Conservation (phyloP, 2,113 vertebrate genomes). For the Ranitomeya imitator region DNA sequence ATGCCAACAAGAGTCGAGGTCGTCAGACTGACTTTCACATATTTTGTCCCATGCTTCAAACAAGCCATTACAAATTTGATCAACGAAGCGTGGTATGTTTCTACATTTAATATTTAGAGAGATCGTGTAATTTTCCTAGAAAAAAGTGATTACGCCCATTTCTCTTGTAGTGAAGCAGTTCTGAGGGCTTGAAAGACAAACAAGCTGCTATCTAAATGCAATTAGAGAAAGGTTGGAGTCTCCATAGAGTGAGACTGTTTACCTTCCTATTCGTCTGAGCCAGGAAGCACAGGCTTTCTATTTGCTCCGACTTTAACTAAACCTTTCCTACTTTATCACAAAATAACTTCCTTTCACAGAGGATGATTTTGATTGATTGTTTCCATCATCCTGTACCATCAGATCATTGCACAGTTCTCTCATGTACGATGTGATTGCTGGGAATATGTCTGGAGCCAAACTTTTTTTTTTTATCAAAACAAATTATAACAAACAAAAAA, state of each 20-base stretch:
- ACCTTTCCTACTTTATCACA: slow-evolving; percentile 25
- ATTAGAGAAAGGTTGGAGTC: background rate
- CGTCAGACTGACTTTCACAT: too few species aligned
- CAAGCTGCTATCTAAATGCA: background rate
- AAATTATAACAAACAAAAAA: too few species aligned
- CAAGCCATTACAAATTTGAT: background rate
- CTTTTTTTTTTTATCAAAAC: background rate
- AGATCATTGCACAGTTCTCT: background rate
- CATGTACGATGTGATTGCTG: background rate
- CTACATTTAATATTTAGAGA: background rate
- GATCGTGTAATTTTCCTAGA: background rate
- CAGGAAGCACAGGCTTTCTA: slow-evolving; percentile 7
- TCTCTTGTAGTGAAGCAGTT: background rate
- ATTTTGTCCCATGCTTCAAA: background rate
- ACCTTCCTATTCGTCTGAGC: background rate
- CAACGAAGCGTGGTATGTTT: background rate
- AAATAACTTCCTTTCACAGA: slow-evolving; percentile 31
- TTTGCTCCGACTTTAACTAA: background rate
- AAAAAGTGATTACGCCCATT: background rate
- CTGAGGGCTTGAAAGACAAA: background rate
- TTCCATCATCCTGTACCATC: slow-evolving; percentile 11
- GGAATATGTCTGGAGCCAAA: background rate
- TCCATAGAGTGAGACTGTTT: slow-evolving; percentile 6
- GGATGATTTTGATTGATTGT: slow-evolving; percentile 15
- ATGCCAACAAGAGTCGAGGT: background rate